Evolutionary conservation across 23 tunicate species (phyloP).

Genomic region (Trididemnum nubilum): DNA sequence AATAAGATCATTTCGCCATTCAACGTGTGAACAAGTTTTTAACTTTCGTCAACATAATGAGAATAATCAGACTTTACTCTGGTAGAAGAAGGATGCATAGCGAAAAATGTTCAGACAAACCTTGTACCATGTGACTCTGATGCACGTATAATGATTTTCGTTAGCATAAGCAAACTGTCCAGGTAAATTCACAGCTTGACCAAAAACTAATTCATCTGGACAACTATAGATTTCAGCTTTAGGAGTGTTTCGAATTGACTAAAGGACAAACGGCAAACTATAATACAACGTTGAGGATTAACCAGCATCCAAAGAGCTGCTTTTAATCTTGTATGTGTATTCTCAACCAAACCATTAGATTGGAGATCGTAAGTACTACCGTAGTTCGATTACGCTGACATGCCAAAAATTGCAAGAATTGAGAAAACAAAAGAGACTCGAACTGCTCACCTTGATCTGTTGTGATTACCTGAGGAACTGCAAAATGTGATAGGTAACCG

Average conservation of each 20-base stretch:
- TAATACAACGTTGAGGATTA: background rate
- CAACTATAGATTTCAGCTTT: background rate
- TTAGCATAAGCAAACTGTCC: background rate
- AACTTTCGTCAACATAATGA: no score
- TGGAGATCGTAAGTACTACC: background rate
- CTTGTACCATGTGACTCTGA: no score
- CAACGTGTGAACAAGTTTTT: no score
- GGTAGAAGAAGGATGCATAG: no score
- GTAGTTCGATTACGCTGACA: background rate
- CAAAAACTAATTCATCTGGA: background rate
- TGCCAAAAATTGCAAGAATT: background rate
- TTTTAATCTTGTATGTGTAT: no score
- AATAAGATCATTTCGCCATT: no score
- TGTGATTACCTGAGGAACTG: background rate
- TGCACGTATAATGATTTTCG: no score
- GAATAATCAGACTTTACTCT: no score
- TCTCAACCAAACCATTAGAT: background rate
- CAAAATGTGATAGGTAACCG: background rate
- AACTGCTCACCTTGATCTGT: background rate
- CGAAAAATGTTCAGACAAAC: no score
- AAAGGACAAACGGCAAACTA: background rate
- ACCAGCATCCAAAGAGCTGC: background rate
- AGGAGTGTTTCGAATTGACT: background rate
- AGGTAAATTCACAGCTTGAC: background rate
- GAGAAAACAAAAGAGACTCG: background rate